Conservation (phyloP, 2,113 vertebrate species). For the Tretioscincus oriximinensis region DNA sequence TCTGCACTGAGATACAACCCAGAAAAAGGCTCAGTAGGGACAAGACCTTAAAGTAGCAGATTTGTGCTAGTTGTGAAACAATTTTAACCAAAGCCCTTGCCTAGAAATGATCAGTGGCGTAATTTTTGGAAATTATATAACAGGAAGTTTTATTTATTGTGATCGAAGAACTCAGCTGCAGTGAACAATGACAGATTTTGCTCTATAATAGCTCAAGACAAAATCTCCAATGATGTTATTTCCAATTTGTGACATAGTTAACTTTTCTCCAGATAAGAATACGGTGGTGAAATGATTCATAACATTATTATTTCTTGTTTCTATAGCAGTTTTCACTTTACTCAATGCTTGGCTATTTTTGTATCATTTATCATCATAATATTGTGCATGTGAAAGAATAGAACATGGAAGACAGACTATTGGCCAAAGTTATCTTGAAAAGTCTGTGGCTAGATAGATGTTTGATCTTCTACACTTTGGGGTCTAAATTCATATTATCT, state of each 20-base stretch:
- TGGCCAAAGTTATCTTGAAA: background rate
- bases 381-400: background rate
- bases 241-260: background rate
- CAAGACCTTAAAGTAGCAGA: background rate
- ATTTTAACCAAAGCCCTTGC: background rate
- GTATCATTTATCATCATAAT: background rate
- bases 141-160: conserved; percentile 5
- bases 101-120: background rate
- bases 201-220: conserved; percentile 13
- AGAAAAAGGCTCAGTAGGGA: no score
- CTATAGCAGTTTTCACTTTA: background rate
- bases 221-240: background rate
- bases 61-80: background rate
- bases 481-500: no score
- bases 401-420: background rate
- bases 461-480: background rate
- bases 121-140: conserved; percentile 17
- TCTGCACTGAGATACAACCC: no score
- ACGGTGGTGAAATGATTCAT: conserved; percentile 27
- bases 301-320: conserved; percentile 27
- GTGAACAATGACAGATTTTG: conserved; percentile 14
- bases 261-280: conserved; percentile 40
- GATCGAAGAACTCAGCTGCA: conserved; percentile 13
- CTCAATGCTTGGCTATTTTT: background rate
- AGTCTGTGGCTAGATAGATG: background rate